phyloP scores from a whole-genome alignment of 1,140 invertebrate genomes.

The Atopsyche davidsoni region DNA sequence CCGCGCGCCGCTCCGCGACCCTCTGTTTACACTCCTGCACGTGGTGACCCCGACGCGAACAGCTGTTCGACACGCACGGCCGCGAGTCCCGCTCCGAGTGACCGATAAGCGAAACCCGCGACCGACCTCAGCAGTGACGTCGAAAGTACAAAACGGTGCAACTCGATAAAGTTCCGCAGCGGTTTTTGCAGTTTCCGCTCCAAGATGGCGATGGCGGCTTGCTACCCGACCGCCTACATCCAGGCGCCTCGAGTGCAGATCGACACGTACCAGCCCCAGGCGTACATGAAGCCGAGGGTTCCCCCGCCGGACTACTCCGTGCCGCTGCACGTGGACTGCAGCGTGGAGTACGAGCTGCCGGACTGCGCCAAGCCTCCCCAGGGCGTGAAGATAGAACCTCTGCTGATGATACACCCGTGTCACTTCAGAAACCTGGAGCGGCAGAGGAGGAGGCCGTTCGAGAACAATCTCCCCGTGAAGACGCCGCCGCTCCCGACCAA shows the following conservation, averaged over 20 bases:
- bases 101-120: too few species aligned
- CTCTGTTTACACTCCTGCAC: constrained; percentile 7
- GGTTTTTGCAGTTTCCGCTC: neutral
- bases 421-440: constrained; percentile 65
- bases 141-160: neutral
- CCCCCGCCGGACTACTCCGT: constrained; percentile 57
- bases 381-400: constrained; percentile 58
- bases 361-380: constrained; percentile 65
- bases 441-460: constrained; percentile 58
- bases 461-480: constrained; percentile 56
- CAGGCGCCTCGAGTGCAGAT: constrained; percentile 8
- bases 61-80: constrained; percentile 3
- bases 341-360: constrained; percentile 69
- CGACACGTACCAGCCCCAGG: constrained; percentile 29
- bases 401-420: constrained; percentile 70
- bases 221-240: constrained; percentile 9
- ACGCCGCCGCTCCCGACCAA: neutral
- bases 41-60: neutral
- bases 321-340: constrained; percentile 68
- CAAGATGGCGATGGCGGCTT: constrained; percentile 18
- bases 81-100: too few species aligned
- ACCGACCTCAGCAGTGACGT: too few species aligned
- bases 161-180: neutral
- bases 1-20: neutral
- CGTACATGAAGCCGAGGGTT: constrained; percentile 16